phyloP scores from a whole-genome alignment of 2,113 vertebrate species.

The Blennius ocellaris region DNA sequence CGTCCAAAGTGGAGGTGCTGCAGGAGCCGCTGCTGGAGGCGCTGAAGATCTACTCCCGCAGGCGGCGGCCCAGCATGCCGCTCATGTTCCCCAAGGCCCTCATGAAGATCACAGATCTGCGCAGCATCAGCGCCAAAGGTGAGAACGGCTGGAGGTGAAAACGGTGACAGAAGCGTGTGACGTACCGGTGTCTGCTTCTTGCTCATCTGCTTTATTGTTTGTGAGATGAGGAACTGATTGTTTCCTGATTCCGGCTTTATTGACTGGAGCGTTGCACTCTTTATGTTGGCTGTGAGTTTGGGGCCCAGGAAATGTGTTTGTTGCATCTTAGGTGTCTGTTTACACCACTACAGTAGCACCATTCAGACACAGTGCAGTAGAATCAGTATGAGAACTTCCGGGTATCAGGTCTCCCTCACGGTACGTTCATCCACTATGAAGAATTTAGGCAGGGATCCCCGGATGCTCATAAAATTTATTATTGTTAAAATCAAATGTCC shows the following conservation, averaged over 20 bases:
- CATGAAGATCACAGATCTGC: constrained; percentile 98
- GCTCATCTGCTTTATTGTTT: too few species aligned
- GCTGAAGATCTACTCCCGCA: constrained; percentile 95
- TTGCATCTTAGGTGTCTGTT: background rate
- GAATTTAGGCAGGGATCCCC: too few species aligned
- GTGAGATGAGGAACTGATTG: background rate
- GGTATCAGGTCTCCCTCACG: too few species aligned
- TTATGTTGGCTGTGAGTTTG: background rate
- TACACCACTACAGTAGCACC: too few species aligned
- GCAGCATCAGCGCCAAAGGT: constrained; percentile 98
- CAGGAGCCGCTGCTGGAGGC: constrained; percentile 95
- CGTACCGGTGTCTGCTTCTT: too few species aligned
- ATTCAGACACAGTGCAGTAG: too few species aligned
- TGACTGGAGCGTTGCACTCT: background rate
- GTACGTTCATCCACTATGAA: too few species aligned
- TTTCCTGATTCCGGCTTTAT: too few species aligned
- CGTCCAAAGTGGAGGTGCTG: constrained; percentile 94
- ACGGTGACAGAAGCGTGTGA: background rate
- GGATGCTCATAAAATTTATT: too few species aligned
- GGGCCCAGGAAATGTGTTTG: background rate
- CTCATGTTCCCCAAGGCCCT: constrained; percentile 98
- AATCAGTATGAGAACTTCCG: too few species aligned
- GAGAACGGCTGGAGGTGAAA: background rate
- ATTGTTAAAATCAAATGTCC: too few species aligned
- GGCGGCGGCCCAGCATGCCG: constrained; percentile 93